Evolutionary conservation across 2,113 vertebrate genomes (phyloP).

Genomic region (Misgurnus anguillicaudatus): DNA sequence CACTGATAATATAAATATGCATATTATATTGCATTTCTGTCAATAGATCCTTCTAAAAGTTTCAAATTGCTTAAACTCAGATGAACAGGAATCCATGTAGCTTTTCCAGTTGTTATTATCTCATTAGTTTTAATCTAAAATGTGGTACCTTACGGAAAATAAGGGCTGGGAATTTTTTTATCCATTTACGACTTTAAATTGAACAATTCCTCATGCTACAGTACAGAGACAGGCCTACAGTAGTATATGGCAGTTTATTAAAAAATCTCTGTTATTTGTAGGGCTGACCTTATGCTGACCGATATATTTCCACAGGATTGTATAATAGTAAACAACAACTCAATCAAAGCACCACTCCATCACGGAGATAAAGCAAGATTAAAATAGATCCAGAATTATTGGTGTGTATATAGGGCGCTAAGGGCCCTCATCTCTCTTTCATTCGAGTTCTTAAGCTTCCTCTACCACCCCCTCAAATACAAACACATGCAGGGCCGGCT

Average conservation of each 20-base stretch:
- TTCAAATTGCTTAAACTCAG: too few relatives aligned
- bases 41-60: too few relatives aligned
- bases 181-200: neutral
- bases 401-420: conserved; percentile 37
- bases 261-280: conserved; percentile 29
- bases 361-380: conserved; percentile 28
- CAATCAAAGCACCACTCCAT: conserved; percentile 33
- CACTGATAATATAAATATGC: too few relatives aligned
- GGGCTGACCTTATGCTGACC: conserved; percentile 16
- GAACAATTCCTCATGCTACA: neutral
- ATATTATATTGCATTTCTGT: too few relatives aligned
- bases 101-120: too few relatives aligned
- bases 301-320: conserved; percentile 17
- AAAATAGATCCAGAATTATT: conserved; percentile 49
- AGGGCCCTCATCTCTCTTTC: conserved; percentile 26
- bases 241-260: neutral
- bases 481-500: neutral
- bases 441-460: neutral
- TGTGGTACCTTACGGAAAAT: neutral
- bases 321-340: conserved; percentile 23
- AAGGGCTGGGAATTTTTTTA: neutral
- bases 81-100: too few relatives aligned
- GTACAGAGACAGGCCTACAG: neutral
- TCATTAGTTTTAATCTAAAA: too few relatives aligned
- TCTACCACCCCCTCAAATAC: conserved; percentile 34